Evolutionary conservation across 2,888 invertebrate species (phyloP).

Genomic region (Oligia fasciuncula): DNA sequence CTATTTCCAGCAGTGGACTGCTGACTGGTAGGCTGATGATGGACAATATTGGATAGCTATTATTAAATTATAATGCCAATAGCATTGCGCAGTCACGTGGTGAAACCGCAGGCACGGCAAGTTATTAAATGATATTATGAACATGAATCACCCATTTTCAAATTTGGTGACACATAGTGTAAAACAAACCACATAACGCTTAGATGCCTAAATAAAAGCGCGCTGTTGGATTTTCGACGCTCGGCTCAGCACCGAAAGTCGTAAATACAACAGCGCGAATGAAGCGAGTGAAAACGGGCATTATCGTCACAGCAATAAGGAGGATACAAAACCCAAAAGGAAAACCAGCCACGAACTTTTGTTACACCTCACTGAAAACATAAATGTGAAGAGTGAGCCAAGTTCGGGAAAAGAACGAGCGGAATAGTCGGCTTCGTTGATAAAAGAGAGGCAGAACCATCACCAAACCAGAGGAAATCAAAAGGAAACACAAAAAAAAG

Average conservation of each 20-base stretch:
- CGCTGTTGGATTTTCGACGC: not conserved
- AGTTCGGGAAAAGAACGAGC: not conserved
- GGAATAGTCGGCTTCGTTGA: not conserved
- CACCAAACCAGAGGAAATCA: too few relatives aligned
- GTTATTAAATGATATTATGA: not conserved
- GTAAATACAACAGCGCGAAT: not conserved
- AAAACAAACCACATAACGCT: not conserved
- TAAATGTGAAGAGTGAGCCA: slow-evolving; percentile 3
- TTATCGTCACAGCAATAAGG: not conserved
- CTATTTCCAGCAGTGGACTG: not conserved
- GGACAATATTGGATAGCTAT: too few relatives aligned
- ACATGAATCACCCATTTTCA: not conserved
- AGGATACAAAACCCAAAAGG: slow-evolving; percentile 13
- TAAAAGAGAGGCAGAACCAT: not conserved
- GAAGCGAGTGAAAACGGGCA: not conserved
- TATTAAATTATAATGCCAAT: not conserved
- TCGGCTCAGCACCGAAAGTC: not conserved
- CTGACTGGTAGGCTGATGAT: too few relatives aligned
- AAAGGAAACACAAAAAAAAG: too few relatives aligned
- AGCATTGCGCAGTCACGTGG: not conserved
- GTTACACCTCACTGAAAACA: not conserved
- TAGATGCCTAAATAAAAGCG: not conserved
- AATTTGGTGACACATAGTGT: not conserved
- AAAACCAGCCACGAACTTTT: not conserved
- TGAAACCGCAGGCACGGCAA: not conserved